Evolutionary conservation across 2,113 vertebrate species (phyloP).

Genomic region (Oxyura jamaicensis): DNA sequence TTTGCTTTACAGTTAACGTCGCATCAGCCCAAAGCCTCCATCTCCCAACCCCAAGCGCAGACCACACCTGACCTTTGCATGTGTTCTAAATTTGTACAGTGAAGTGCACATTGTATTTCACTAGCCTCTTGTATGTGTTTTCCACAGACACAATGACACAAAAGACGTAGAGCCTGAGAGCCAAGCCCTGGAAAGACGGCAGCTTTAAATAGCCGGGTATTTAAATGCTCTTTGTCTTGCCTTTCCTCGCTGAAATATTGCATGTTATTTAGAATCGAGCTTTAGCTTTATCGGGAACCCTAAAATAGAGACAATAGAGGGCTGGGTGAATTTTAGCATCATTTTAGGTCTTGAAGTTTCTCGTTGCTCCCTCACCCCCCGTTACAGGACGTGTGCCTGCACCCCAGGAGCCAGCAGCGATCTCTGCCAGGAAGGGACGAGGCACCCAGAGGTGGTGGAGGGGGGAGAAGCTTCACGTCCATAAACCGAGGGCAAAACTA

Average conservation of each 20-base stretch:
- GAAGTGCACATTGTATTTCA: conserved; percentile 47
- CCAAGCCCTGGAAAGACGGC: conserved; percentile 50
- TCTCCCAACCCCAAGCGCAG: background rate
- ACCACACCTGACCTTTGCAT: conserved; percentile 53
- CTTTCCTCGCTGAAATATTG: conserved; percentile 47
- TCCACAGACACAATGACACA: conserved; percentile 58
- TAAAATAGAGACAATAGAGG: conserved; percentile 60
- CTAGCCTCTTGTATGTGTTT: conserved; percentile 17
- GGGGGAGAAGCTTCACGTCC: background rate
- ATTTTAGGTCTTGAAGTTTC: background rate
- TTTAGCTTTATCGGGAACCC: conserved; percentile 38
- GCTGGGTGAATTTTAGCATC: background rate
- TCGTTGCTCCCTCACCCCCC: background rate
- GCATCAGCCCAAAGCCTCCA: background rate
- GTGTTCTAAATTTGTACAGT: background rate
- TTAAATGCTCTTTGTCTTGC: conserved; percentile 51
- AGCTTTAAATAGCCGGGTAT: conserved; percentile 57
- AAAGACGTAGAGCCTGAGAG: conserved; percentile 1
- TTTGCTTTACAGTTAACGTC: background rate
- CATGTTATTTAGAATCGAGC: background rate
- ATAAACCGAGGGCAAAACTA: background rate
- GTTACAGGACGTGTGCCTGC: background rate
- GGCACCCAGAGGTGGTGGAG: fast-evolving
- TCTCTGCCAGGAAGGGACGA: background rate
- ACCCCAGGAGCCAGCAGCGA: background rate